phyloP scores from a whole-genome alignment of 2,113 vertebrate species.

The Melanostigma gelatinosum region DNA sequence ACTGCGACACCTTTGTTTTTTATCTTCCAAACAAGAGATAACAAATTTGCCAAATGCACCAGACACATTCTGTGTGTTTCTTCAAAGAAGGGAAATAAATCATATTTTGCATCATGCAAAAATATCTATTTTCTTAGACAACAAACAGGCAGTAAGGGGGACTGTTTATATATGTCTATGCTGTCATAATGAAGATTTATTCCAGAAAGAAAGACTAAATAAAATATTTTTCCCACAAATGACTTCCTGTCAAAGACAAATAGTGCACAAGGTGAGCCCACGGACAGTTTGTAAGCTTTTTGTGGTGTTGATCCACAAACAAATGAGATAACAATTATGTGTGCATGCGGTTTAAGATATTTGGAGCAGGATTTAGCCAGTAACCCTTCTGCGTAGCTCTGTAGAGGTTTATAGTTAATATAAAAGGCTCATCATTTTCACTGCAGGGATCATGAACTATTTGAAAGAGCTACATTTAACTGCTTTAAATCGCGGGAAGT shows the following conservation, averaged over 20 bases:
- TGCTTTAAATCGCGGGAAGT: not conserved
- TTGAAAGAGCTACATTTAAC: slow-evolving; percentile 6
- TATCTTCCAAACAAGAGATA: slow-evolving; percentile 27
- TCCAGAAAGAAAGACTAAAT: slow-evolving; percentile 11
- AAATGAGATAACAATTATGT: slow-evolving; percentile 16
- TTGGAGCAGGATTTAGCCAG: slow-evolving; percentile 24
- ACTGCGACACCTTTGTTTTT: slow-evolving; percentile 24
- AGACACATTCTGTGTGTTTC: not conserved
- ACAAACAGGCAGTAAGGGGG: slow-evolving; percentile 14
- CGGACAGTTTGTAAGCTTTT: not conserved
- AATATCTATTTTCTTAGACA: not conserved
- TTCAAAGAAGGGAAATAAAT: slow-evolving; percentile 30
- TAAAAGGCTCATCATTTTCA: slow-evolving; percentile 28
- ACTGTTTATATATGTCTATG: slow-evolving; percentile 4
- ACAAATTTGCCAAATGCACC: slow-evolving; percentile 29
- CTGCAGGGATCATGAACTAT: not conserved
- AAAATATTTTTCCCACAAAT: slow-evolving; percentile 14
- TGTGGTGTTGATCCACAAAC: slow-evolving; percentile 25
- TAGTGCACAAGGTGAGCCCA: not conserved
- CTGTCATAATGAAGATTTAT: not conserved
- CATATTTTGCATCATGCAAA: slow-evolving; percentile 6
- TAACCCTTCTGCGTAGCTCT: slow-evolving; percentile 10
- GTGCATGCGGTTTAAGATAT: slow-evolving; percentile 20
- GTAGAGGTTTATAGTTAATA: slow-evolving; percentile 3
- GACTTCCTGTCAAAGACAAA: slow-evolving; percentile 26